A percentile compares a stretch with the other conserved stretches of the same genome.
phyloP scores from a whole-genome alignment of 2,113 vertebrate genomes.

The Canis aureus region DNA sequence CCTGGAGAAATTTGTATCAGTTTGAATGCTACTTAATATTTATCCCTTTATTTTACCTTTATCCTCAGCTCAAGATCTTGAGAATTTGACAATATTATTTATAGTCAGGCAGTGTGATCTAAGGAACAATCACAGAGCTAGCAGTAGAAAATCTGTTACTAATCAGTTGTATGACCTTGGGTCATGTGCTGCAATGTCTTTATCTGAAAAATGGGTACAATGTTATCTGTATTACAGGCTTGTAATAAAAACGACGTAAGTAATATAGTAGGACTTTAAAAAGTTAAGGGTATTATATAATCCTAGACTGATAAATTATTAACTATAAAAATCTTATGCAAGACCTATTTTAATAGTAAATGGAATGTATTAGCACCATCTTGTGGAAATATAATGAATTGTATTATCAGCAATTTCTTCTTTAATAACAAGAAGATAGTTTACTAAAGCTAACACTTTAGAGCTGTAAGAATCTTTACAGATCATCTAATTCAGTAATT shows the following conservation, averaged over 20 bases:
- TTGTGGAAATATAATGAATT: slow-evolving; percentile 79
- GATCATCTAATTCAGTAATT: slow-evolving; percentile 42
- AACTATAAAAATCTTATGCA: slow-evolving; percentile 42
- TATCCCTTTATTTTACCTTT: slow-evolving; percentile 9
- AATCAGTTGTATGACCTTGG: background rate
- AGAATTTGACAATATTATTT: slow-evolving; percentile 43
- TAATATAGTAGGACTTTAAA: slow-evolving; percentile 34
- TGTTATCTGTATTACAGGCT: slow-evolving; percentile 6
- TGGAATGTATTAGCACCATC: slow-evolving; percentile 82
- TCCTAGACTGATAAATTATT: slow-evolving; percentile 36
- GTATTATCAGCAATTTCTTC: slow-evolving; percentile 14
- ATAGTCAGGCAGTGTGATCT: background rate
- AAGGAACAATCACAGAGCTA: slow-evolving; percentile 40
- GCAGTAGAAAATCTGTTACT: slow-evolving; percentile 13
- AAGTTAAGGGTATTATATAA: slow-evolving; percentile 43
- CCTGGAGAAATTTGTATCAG: background rate
- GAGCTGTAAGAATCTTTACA: background rate
- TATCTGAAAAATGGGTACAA: slow-evolving; percentile 29
- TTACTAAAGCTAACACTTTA: slow-evolving; percentile 50
- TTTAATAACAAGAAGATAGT: background rate
- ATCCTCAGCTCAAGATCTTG: background rate
- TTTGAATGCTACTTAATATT: slow-evolving; percentile 47
- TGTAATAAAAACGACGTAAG: slow-evolving; percentile 36
- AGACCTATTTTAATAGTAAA: slow-evolving; percentile 48
- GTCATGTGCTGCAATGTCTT: background rate